These are phyloP conservation scores for Ferrisia virgata DNA, from an alignment of 2,888 invertebrate species.

Conservation along the genomic window DNA sequence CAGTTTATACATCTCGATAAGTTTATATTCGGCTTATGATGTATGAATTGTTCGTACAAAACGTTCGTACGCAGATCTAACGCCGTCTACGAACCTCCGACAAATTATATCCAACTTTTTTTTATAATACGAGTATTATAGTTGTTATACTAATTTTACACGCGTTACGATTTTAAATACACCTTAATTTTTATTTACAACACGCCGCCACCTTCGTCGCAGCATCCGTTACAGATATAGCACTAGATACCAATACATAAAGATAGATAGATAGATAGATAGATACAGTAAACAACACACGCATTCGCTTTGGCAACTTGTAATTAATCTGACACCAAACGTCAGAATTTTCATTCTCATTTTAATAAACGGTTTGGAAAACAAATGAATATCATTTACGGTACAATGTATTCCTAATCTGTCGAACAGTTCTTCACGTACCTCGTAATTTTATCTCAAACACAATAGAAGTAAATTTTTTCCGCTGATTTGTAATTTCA, in stretches of 20 bases:
- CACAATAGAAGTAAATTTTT: background rate
- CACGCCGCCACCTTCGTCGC: background rate
- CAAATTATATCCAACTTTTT: slow-evolving; percentile 18
- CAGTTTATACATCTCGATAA: background rate
- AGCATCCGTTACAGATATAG: background rate
- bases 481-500: slow-evolving; percentile 3
- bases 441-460: background rate
- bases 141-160: slow-evolving; percentile 14
- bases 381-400: background rate
- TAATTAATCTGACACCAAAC: slow-evolving; percentile 20
- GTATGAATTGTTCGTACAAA: too few relatives aligned
- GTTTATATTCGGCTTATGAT: background rate
- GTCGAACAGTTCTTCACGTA: background rate
- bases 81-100: background rate
- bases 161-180: background rate
- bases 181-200: slow-evolving; percentile 28
- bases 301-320: background rate
- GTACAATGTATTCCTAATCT: background rate
- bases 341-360: background rate
- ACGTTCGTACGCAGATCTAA: too few relatives aligned
- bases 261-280: too few relatives aligned
- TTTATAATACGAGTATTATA: background rate
- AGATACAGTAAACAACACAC: background rate
- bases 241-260: too few relatives aligned
- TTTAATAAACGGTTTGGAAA: slow-evolving; percentile 27